phyloP scores from a whole-genome alignment of 2,113 vertebrate genomes.

The Myrmecobius fasciatus region DNA sequence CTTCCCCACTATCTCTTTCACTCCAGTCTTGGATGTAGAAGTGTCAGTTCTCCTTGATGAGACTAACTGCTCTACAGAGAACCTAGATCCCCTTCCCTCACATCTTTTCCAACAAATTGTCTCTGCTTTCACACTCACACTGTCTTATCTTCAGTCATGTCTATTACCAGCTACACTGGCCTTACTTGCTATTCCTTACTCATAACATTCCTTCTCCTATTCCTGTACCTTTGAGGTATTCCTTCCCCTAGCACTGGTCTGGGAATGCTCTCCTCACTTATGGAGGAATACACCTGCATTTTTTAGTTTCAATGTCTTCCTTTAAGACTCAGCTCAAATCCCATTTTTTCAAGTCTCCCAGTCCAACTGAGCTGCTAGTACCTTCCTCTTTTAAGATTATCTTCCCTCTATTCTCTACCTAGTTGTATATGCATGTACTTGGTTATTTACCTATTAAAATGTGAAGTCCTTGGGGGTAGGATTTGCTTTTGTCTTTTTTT shows the following conservation, averaged over 20 bases:
- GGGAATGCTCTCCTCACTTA: not conserved
- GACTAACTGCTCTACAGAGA: not conserved
- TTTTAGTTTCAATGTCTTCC: not conserved
- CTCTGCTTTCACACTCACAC: not conserved
- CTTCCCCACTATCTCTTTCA: not conserved
- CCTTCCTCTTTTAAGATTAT: not conserved
- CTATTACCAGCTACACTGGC: not conserved
- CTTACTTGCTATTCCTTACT: too few relatives aligned
- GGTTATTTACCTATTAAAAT: not conserved
- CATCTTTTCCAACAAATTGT: not conserved
- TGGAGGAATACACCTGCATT: not conserved
- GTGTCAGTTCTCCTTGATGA: not conserved
- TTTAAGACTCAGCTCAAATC: not conserved
- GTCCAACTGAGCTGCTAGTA: not conserved
- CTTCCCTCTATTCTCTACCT: not conserved
- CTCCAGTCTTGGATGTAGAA: not conserved
- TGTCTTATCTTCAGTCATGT: not conserved
- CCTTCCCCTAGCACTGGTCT: too few relatives aligned
- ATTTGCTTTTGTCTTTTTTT: not conserved
- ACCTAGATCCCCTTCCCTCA: not conserved
- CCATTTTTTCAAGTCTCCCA: not conserved
- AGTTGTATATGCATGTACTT: not conserved
- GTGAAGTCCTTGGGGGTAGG: not conserved
- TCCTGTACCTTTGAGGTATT: not conserved
- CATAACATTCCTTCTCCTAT: too few relatives aligned